Evolutionary conservation across 2,113 vertebrate genomes (phyloP).

Genomic region (Sclerurus mexicanus): DNA sequence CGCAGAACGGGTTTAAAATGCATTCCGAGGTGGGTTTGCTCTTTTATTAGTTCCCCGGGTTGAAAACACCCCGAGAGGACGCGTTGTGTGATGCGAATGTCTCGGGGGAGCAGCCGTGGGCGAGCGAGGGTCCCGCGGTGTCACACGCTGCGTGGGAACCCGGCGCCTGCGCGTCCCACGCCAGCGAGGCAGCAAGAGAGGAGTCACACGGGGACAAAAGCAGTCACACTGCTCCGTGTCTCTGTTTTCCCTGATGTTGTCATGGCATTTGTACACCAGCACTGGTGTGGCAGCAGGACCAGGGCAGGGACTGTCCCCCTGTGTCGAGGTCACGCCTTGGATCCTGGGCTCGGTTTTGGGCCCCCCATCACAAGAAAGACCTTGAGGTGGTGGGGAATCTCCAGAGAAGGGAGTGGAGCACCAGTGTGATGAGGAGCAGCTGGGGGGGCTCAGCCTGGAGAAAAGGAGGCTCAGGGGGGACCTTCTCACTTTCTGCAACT

Average conservation of each 20-base stretch:
- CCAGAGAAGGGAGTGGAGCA: too few species aligned
- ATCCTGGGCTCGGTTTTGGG: background rate
- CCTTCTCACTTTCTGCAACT: too few species aligned
- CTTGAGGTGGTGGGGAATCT: background rate
- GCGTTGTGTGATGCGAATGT: too few species aligned
- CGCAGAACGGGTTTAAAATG: background rate
- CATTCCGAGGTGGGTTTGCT: background rate
- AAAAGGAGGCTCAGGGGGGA: too few species aligned
- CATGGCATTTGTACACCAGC: background rate
- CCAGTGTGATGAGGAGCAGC: too few species aligned
- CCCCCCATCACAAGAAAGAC: background rate
- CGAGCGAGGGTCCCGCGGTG: background rate
- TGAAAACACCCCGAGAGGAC: background rate
- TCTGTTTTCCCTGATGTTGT: background rate
- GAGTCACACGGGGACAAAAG: background rate
- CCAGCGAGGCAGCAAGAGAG: background rate
- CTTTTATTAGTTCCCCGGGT: background rate
- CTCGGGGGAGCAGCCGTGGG: background rate
- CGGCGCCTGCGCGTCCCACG: background rate
- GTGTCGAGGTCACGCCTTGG: background rate
- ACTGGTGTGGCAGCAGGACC: background rate
- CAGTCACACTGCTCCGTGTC: background rate
- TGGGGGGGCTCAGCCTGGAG: too few species aligned
- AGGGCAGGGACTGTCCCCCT: background rate
- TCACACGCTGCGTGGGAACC: background rate